Evolutionary conservation across 2,113 vertebrate species (phyloP), one percentile per base, ranked within the genome.

Genomic region (Pollachius pollachius): DNA sequence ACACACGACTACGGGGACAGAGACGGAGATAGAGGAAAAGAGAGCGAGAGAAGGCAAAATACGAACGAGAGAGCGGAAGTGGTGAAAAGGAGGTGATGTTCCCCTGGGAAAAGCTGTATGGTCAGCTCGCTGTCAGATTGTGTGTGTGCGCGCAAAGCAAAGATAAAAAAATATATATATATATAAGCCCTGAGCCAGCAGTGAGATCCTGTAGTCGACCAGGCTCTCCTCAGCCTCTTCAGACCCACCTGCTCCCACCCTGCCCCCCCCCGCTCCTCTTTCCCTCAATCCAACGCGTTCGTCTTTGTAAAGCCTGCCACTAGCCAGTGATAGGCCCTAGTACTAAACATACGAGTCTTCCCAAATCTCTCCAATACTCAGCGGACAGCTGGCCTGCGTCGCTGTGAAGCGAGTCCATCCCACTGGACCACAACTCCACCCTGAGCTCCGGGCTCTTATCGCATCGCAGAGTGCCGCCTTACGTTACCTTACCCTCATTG

Each of bases 41-140:
- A 69, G 37, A 69, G 37, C 34, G 48, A 63, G 64, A 71, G 67
- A 71, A 62, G 79, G 65, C 65, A 69, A 71, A 73, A 73, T 68
- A 64, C 30, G 27, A 9, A 48, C 12, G 41, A 48, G 8, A 57
- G 73, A 15, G 69, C 23, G 68, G 76, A 41, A 73, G 62, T 18
- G 18, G 19, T 41, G 25, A 54, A 34, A 41, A 79, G 74, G 63
- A 75, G 82, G 65, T 74, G 70, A 75, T 69, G 77, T 73, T 88
- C 89, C 86, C 87, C 76, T 61, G 80, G 71, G 84, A 80, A 80
- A 83, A 37, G 65, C 82, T 73, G 76, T 83, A 81, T 81, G 70
- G 79, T 82, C 67, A 62, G 3, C 23, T 80, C 74, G 30, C 74
- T 73, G 65, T 52, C 73, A 60, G 59, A 71, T n/a, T n/a, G n/a